phyloP scores from a whole-genome alignment of 2,888 invertebrate genomes.

The Drosophila aldrichi region DNA sequence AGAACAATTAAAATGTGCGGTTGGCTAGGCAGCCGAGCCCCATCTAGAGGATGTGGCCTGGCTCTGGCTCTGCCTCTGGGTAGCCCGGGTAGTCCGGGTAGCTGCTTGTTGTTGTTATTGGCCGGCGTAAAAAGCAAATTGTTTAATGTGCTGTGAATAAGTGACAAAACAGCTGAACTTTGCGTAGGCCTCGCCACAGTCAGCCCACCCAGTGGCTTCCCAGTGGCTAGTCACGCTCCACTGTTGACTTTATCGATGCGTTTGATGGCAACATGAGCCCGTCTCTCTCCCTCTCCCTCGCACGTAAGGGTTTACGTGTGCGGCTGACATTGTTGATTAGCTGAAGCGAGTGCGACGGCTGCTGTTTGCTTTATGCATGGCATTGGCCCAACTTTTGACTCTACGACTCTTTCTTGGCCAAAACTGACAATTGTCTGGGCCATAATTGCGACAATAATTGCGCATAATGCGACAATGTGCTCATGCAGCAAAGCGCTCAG shows the following conservation, averaged over 20 bases:
- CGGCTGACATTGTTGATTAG: constrained; percentile 10
- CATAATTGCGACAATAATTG: constrained; percentile 85
- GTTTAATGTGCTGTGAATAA: constrained; percentile 84
- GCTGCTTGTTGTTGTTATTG: constrained; percentile 62
- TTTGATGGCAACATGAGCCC: not conserved
- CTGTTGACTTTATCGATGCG: constrained; percentile 74
- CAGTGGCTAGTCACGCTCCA: constrained; percentile 53
- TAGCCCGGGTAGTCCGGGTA: not conserved
- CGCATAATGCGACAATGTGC: constrained; percentile 84
- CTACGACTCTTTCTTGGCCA: constrained; percentile 50
- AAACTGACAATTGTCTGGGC: constrained; percentile 80
- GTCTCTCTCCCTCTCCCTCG: not conserved
- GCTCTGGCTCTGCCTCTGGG: too few relatives aligned
- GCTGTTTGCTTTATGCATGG: constrained; percentile 41
- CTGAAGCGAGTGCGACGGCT: not conserved
- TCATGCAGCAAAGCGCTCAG: constrained; percentile 62
- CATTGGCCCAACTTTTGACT: constrained; percentile 11
- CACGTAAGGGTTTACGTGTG: constrained; percentile 51
- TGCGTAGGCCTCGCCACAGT: constrained; percentile 55
- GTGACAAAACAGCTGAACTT: constrained; percentile 81
- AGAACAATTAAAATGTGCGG: constrained; percentile 83
- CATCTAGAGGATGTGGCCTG: constrained; percentile 33
- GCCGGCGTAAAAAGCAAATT: constrained; percentile 82
- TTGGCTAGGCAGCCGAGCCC: constrained; percentile 69
- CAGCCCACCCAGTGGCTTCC: constrained; percentile 20